Percentiles rank a stretch among this genome's conserved stretches.
Conservation (phyloP, 2,797 vertebrate genomes). For the Echiichthys vipera region DNA sequence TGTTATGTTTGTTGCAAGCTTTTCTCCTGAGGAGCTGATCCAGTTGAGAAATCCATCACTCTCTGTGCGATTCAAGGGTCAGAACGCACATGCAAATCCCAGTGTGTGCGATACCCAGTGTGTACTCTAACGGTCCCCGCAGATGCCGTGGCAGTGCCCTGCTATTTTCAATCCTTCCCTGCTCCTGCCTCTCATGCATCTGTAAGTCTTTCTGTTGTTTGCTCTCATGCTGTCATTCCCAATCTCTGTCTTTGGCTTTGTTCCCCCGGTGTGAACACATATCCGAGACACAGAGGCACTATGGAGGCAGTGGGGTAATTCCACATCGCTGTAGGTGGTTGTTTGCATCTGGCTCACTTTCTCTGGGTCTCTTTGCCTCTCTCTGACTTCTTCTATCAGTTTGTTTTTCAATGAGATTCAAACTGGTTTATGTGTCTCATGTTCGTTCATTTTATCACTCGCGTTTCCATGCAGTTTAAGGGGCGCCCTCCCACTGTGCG, state of each 20-base stretch:
- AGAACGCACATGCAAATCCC: conserved; percentile 8
- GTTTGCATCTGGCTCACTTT: conserved; percentile 34
- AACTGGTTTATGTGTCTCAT: no score
- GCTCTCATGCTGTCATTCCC: conserved; percentile 29
- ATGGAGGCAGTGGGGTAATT: conserved; percentile 7
- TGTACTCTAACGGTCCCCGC: conserved; percentile 24
- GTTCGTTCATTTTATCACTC: no score
- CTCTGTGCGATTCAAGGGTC: not conserved
- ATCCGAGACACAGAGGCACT: conserved; percentile 6
- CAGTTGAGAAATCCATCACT: not conserved
- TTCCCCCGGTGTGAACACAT: conserved; percentile 19
- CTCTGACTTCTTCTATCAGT: conserved; percentile 13
- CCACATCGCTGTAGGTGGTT: conserved; percentile 4
- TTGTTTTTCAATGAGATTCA: conserved; percentile 39
- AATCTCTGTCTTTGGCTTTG: conserved; percentile 35
- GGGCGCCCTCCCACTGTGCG: no score
- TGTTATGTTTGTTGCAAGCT: conserved; percentile 17
- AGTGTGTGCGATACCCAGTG: not conserved
- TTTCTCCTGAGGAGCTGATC: conserved; percentile 11
- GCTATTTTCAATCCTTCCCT: conserved; percentile 37
- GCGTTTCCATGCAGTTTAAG: no score
- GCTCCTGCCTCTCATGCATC: conserved; percentile 4
- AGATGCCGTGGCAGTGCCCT: conserved; percentile 11
- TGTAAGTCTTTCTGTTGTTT: conserved; percentile 17
- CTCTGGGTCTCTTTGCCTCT: not conserved